Evolutionary conservation across 2,797 vertebrate species (phyloP).

Genomic region (Fistularia commersonii): DNA sequence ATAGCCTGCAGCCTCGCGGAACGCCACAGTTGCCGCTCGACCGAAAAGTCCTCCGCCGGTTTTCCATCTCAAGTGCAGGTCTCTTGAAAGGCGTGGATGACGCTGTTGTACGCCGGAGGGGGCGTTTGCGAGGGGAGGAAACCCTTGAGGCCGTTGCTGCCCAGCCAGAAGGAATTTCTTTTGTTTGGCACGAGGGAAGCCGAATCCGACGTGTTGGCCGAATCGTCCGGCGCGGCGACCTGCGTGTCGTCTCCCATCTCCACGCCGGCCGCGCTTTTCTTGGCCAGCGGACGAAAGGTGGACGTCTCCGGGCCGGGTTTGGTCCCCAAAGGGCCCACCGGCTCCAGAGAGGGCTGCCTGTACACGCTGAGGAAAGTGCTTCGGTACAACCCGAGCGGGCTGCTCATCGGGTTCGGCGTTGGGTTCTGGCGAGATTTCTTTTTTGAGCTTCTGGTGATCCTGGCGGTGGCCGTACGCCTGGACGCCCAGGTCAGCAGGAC

Average conservation of each 20-base stretch:
- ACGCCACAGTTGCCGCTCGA: too few species aligned
- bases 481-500: conserved; percentile 84
- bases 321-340: conserved; percentile 85
- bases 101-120: conserved; percentile 89
- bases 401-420: conserved; percentile 43
- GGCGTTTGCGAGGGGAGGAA: conserved; percentile 84
- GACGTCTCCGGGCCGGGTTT: conserved; percentile 86
- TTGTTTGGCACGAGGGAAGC: conserved; percentile 65
- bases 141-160: conserved; percentile 78
- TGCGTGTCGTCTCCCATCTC: conserved; percentile 73
- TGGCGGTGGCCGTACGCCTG: conserved; percentile 82
- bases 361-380: conserved; percentile 90
- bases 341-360: conserved; percentile 88
- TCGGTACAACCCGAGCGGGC: conserved; percentile 84
- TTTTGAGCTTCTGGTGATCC: conserved; percentile 82
- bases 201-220: conserved; percentile 51
- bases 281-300: conserved; percentile 86
- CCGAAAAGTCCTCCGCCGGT: not conserved
- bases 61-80: conserved; percentile 70
- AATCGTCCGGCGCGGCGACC: conserved; percentile 70
- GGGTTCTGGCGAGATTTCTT: conserved; percentile 63
- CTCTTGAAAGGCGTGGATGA: conserved; percentile 86
- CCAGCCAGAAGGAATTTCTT: conserved; percentile 89
- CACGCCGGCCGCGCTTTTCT: conserved; percentile 74
- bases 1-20: too few species aligned